Conservation (phyloP, 2,888 invertebrate genomes). For the Drosophila niveifrons region DNA sequence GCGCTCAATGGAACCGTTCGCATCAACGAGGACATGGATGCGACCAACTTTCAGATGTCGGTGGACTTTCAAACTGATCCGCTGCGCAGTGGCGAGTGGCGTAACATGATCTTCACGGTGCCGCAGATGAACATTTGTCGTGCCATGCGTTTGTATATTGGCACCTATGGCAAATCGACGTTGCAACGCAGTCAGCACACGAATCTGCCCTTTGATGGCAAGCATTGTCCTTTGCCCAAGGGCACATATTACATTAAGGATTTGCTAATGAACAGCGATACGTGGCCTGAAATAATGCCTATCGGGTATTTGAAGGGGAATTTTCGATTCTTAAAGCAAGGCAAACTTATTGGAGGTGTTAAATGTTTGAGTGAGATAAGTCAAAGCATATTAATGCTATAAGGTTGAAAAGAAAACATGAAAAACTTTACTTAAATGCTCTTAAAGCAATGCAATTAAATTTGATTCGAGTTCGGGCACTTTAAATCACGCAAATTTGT, state of each 20-base stretch:
- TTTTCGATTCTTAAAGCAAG: slow-evolving; percentile 22
- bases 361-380: not conserved
- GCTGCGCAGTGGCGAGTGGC: slow-evolving; percentile 14
- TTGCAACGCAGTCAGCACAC: slow-evolving; percentile 22
- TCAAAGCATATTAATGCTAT: not conserved
- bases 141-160: slow-evolving; percentile 21
- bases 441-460: slow-evolving; percentile 3
- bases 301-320: slow-evolving; percentile 14
- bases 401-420: not conserved
- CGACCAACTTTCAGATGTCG: slow-evolving; percentile 27
- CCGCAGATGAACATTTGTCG: slow-evolving; percentile 22
- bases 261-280: slow-evolving; percentile 28
- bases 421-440: not conserved
- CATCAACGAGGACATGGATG: slow-evolving; percentile 28
- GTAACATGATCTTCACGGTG: slow-evolving; percentile 16
- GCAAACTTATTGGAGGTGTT: slow-evolving; percentile 17
- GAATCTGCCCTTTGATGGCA: slow-evolving; percentile 37
- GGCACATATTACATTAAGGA: slow-evolving; percentile 23
- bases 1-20: slow-evolving; percentile 34
- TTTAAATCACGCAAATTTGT: slow-evolving; percentile 42
- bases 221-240: slow-evolving; percentile 27
- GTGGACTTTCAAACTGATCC: slow-evolving; percentile 31
- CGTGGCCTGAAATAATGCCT: slow-evolving; percentile 31
- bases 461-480: slow-evolving; percentile 12
- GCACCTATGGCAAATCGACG: slow-evolving; percentile 25